These are phyloP conservation scores for Chrysomela aeneicollis DNA, from an alignment of 2,888 invertebrate species.

Conservation along the genomic window DNA sequence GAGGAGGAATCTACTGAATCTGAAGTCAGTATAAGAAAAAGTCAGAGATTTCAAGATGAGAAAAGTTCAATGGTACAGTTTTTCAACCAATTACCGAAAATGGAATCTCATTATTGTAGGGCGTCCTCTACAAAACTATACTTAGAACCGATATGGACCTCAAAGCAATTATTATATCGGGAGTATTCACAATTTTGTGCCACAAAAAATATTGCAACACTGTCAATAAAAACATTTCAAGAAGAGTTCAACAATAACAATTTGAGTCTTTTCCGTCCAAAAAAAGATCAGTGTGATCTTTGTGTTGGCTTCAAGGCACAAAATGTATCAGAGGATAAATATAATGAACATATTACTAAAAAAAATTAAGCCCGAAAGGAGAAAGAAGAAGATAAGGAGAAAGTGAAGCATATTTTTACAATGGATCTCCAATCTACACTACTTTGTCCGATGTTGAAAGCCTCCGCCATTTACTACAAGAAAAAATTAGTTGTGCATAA, in stretches of 20 bases:
- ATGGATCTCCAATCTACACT: no score
- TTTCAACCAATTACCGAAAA: slow-evolving; percentile 19
- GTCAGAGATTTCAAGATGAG: background rate
- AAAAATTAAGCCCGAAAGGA: no score
- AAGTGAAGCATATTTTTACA: no score
- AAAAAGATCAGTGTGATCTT: slow-evolving; percentile 32
- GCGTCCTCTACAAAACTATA: background rate
- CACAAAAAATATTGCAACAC: background rate
- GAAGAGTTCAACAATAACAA: slow-evolving; percentile 17
- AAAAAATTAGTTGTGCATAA: no score
- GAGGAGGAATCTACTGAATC: background rate
- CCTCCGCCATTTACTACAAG: no score
- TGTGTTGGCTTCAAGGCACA: slow-evolving; percentile 19
- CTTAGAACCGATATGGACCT: slow-evolving; percentile 9
- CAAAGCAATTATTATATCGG: background rate
- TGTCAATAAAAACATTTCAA: background rate
- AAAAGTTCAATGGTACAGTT: slow-evolving; percentile 21
- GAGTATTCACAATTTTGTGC: background rate
- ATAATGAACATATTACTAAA: no score
- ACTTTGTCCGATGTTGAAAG: no score
- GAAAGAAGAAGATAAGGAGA: no score
- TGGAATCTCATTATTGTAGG: slow-evolving; percentile 27
- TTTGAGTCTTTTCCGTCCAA: slow-evolving; percentile 22
- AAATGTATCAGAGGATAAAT: slow-evolving; percentile 3
- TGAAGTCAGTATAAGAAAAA: background rate